Conservation (phyloP, 2,888 invertebrate genomes). For the Apodemia mormo region DNA sequence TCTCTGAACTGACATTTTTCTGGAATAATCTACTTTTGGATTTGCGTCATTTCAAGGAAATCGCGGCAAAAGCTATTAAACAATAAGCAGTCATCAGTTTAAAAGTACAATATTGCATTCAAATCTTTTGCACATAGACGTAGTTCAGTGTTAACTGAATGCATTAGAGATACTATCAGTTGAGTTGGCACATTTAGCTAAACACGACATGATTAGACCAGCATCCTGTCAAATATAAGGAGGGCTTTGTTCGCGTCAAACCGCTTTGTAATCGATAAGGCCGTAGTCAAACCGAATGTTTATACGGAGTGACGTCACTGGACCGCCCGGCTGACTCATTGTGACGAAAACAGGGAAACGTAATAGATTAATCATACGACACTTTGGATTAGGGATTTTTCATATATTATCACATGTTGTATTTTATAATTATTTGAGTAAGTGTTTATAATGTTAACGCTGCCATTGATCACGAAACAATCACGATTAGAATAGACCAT, state of each 20-base stretch:
- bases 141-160: neutral
- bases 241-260: constrained; percentile 6
- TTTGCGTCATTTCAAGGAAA: too few relatives aligned
- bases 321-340: constrained; percentile 36
- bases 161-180: neutral
- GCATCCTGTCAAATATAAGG: constrained; percentile 13
- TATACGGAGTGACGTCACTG: constrained; percentile 31
- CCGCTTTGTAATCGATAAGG: constrained; percentile 23
- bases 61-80: too few relatives aligned
- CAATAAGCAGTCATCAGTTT: too few relatives aligned
- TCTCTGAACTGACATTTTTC: too few relatives aligned
- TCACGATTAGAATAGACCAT: too few relatives aligned
- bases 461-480: too few relatives aligned
- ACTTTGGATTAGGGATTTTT: neutral
- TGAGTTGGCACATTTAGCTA: neutral
- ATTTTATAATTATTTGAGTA: too few relatives aligned
- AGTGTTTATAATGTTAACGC: too few relatives aligned
- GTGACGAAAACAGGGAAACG: constrained; percentile 10
- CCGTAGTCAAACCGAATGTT: constrained; percentile 12
- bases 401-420: too few relatives aligned
- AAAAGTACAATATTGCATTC: too few relatives aligned
- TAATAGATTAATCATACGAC: neutral
- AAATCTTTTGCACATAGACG: too few relatives aligned
- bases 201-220: constrained; percentile 1
- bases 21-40: too few relatives aligned